Conservation (phyloP, 1,140 invertebrate genomes). For the Apis mellifera region Amel_HAv3.1 CM009934.2:2480501-2481000, state of each 20-base stretch:
- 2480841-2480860: too few relatives aligned
- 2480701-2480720: background rate
- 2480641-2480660: background rate
- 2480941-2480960: too few relatives aligned
- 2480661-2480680: background rate
- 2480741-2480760: background rate
- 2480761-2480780: background rate
- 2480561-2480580: background rate
- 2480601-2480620: background rate
- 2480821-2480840: too few relatives aligned
- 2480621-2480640: background rate
- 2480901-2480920: too few relatives aligned
- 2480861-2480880: too few relatives aligned
- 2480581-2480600: background rate
- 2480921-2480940: too few relatives aligned
- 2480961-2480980: too few relatives aligned
- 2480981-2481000: too few relatives aligned
- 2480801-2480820: background rate
- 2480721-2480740: background rate
- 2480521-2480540: constrained; percentile 17
- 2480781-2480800: background rate
- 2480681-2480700: background rate
- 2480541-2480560: background rate
- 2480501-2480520: constrained; percentile 35
- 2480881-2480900: too few relatives aligned